phyloP scores from a whole-genome alignment of 2,113 vertebrate species.

The Falco punctatus region DNA sequence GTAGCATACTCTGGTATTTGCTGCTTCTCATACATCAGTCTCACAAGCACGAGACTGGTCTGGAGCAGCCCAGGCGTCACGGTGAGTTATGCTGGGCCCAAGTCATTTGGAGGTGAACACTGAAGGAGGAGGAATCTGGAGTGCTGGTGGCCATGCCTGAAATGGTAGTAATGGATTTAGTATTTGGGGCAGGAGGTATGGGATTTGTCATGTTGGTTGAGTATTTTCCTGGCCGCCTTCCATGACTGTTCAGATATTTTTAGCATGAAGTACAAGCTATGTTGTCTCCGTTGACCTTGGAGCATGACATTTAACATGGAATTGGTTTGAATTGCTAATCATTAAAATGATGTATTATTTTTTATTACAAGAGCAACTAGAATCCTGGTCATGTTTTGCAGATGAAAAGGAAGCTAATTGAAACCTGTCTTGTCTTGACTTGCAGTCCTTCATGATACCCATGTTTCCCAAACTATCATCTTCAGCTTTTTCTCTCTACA shows the following conservation, averaged over 20 bases:
- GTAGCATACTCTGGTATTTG: neutral
- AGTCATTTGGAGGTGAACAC: neutral
- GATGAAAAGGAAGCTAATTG: slow-evolving; percentile 26
- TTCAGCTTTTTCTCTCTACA: neutral
- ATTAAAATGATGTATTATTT: slow-evolving; percentile 51
- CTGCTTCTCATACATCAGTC: neutral
- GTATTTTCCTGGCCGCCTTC: slow-evolving; percentile 58
- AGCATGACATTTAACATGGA: slow-evolving; percentile 57
- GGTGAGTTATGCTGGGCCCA: neutral
- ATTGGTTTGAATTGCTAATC: slow-evolving; percentile 63
- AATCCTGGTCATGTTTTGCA: neutral
- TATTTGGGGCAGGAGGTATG: slow-evolving; percentile 61
- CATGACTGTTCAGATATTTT: slow-evolving; percentile 59
- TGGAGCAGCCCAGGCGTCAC: neutral
- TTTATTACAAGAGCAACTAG: slow-evolving; percentile 28
- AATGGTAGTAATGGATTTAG: slow-evolving; percentile 51
- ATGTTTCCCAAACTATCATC: neutral
- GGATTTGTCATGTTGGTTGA: slow-evolving; percentile 61
- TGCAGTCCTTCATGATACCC: neutral
- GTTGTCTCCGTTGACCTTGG: slow-evolving; percentile 61
- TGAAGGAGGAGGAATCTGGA: neutral
- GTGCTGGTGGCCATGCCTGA: slow-evolving; percentile 27
- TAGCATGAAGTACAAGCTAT: slow-evolving; percentile 44
- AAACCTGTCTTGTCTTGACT: slow-evolving; percentile 1
- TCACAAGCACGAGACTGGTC: neutral